Conservation (phyloP, 2,888 invertebrate genomes). For the Epistrophe eligans region DNA sequence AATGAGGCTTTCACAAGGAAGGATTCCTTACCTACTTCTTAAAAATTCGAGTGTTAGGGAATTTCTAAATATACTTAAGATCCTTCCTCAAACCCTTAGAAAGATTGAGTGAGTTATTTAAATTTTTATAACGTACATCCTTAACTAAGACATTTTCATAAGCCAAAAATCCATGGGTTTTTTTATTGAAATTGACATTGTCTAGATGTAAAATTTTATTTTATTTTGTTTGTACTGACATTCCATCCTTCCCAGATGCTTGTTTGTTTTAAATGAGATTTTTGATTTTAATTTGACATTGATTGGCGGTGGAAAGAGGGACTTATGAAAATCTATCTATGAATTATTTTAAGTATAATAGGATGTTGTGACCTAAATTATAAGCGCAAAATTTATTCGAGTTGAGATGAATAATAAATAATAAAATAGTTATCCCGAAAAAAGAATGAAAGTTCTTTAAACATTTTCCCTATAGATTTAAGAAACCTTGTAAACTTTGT, state of each 20-base stretch:
- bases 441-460: too few species aligned
- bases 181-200: slow-evolving; percentile 6
- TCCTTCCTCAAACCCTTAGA: not conserved
- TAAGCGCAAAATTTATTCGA: too few species aligned
- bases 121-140: slow-evolving; percentile 8
- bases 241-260: not conserved
- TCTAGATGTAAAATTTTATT: not conserved
- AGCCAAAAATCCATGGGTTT: not conserved
- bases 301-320: not conserved
- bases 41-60: slow-evolving; percentile 1
- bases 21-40: not conserved
- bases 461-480: too few species aligned
- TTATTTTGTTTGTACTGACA: not conserved
- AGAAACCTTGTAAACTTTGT: too few species aligned
- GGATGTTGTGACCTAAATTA: not conserved
- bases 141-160: slow-evolving; percentile 17
- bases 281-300: slow-evolving; percentile 22
- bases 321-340: not conserved
- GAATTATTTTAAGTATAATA: not conserved
- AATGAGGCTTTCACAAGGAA: not conserved
- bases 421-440: too few species aligned
- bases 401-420: too few species aligned
- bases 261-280: not conserved
- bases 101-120: slow-evolving; percentile 27
- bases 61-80: not conserved